phyloP scores from a whole-genome alignment of 1,140 invertebrate genomes.

The Magallana angulata region DNA sequence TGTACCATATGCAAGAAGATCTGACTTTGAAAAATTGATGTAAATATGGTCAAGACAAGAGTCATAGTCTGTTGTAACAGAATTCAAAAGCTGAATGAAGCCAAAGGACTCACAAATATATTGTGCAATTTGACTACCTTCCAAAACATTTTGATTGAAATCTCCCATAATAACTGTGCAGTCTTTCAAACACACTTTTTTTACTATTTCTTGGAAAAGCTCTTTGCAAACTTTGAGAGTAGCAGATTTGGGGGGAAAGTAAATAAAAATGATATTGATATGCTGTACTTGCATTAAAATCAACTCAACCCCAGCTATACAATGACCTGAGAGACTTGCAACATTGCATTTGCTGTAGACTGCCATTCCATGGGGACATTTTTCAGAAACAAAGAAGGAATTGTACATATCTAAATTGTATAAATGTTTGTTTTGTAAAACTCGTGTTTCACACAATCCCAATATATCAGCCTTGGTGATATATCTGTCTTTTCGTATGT shows the following conservation, averaged over 20 bases:
- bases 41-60: slow-evolving; percentile 55
- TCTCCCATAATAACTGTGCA: slow-evolving; percentile 49
- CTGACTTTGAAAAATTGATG: background rate
- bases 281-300: background rate
- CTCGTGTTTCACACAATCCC: slow-evolving; percentile 42
- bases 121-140: background rate
- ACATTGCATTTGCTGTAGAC: slow-evolving; percentile 1
- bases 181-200: background rate
- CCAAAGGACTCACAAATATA: background rate
- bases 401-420: background rate
- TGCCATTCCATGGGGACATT: background rate
- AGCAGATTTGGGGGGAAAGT: slow-evolving; percentile 17
- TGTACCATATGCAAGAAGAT: slow-evolving; percentile 30
- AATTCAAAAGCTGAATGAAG: background rate
- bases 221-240: background rate
- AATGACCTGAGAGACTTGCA: background rate
- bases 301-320: background rate
- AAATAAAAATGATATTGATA: slow-evolving; percentile 34
- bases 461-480: slow-evolving; percentile 21
- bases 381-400: background rate
- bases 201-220: background rate
- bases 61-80: slow-evolving; percentile 51
- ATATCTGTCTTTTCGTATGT: slow-evolving; percentile 33
- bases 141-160: slow-evolving; percentile 38
- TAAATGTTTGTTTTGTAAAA: slow-evolving; percentile 36